A percentile compares a stretch with the other conserved stretches of the same genome.
Evolutionary conservation across 1,140 invertebrate species (phyloP).

Genomic region (Conopomorpha cramerella): DNA sequence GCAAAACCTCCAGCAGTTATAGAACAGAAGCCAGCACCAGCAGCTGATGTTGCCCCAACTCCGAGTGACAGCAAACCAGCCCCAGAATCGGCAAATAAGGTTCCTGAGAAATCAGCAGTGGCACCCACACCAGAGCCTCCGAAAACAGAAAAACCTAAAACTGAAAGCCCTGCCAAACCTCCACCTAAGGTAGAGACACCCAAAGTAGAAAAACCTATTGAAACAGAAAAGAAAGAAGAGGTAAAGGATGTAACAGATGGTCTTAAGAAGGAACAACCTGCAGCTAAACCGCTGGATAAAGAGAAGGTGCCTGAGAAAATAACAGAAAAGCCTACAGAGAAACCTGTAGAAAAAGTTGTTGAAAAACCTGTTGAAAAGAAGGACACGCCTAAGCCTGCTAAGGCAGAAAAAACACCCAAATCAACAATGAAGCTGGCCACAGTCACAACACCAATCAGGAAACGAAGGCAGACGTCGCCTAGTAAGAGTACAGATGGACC

Average conservation of each 20-base stretch:
- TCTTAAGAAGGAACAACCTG: slow-evolving; percentile 22
- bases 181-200: slow-evolving; percentile 26
- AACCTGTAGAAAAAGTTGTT: slow-evolving; percentile 21
- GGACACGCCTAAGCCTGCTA: slow-evolving; percentile 22
- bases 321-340: slow-evolving; percentile 13
- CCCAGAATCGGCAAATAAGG: slow-evolving; percentile 38
- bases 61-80: slow-evolving; percentile 42
- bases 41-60: slow-evolving; percentile 38
- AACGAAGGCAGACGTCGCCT: slow-evolving; percentile 47
- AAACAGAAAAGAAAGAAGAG: slow-evolving; percentile 14
- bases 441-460: slow-evolving; percentile 55
- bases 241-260: slow-evolving; percentile 16
- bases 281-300: too few species aligned
- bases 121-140: slow-evolving; percentile 14
- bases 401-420: slow-evolving; percentile 36
- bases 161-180: slow-evolving; percentile 18
- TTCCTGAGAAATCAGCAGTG: slow-evolving; percentile 23
- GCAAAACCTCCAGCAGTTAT: too few species aligned
- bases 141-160: slow-evolving; percentile 18
- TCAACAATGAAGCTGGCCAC: slow-evolving; percentile 59
- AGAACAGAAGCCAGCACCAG: slow-evolving; percentile 34
- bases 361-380: slow-evolving; percentile 24
- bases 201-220: slow-evolving; percentile 11
- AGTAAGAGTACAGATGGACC: slow-evolving; percentile 31
- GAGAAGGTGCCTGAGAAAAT: slow-evolving; percentile 13